Percentiles rank a stretch among this genome's conserved stretches.
phyloP scores from a whole-genome alignment of 2,797 vertebrate species.

The Clarias laeviceps region DNA sequence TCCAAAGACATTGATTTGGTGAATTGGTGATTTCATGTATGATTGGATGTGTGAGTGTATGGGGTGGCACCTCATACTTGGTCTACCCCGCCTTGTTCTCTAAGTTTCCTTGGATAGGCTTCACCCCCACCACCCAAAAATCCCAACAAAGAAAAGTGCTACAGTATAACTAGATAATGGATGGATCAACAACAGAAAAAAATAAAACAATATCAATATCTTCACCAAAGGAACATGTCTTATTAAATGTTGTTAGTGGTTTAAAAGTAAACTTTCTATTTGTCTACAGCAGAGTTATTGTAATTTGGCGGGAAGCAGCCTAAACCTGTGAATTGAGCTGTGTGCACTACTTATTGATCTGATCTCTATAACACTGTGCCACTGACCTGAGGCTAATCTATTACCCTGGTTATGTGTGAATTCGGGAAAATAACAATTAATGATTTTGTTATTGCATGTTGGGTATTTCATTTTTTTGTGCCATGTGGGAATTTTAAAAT shows the following conservation, averaged over 20 bases:
- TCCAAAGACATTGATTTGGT: no score
- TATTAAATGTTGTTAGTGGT: background rate
- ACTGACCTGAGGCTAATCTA: conserved; percentile 22
- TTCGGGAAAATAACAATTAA: conserved; percentile 9
- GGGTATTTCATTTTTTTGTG: background rate
- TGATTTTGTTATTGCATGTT: background rate
- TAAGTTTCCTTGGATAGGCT: no score
- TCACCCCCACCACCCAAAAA: no score
- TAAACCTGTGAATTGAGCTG: background rate
- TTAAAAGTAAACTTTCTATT: background rate
- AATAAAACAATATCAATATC: background rate
- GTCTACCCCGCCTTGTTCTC: no score
- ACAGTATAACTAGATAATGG: background rate
- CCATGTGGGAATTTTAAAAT: background rate
- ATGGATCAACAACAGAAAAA: background rate
- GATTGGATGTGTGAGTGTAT: no score
- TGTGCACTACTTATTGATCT: conserved; percentile 12
- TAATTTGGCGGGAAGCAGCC: background rate
- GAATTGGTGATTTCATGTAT: no score
- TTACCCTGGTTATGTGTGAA: conserved; percentile 1
- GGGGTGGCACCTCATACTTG: no score
- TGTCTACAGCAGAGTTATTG: background rate
- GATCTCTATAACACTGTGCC: background rate
- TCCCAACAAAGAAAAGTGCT: background rate
- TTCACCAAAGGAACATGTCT: background rate